phyloP scores from a whole-genome alignment of 2,113 vertebrate genomes.

The Cacatua alba region DNA sequence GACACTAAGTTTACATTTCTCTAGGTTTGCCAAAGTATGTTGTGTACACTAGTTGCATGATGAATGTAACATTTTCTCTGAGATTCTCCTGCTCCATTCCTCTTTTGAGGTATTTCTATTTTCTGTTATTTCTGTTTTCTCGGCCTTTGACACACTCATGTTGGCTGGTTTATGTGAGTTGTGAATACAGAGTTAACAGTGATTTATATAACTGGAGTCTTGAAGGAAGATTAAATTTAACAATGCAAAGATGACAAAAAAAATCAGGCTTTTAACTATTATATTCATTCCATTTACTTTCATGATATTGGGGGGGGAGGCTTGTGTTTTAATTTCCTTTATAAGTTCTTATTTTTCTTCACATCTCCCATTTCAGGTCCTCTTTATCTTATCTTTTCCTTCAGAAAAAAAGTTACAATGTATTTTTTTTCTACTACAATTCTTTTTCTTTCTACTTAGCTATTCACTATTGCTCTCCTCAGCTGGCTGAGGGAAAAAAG shows the following conservation, averaged over 20 bases:
- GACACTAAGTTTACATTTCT: neutral
- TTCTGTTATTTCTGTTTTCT: neutral
- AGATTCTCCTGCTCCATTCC: neutral
- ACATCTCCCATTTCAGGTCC: neutral
- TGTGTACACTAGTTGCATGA: neutral
- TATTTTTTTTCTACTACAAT: neutral
- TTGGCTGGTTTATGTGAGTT: neutral
- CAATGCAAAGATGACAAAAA: neutral
- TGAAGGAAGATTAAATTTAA: neutral
- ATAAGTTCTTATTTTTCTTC: neutral
- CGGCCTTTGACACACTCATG: neutral
- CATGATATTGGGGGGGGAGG: neutral
- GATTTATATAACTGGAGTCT: neutral
- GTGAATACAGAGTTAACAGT: neutral
- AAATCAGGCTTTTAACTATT: neutral
- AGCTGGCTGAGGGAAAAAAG: neutral
- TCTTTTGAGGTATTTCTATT: neutral
- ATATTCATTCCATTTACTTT: neutral
- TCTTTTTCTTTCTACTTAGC: constrained; percentile 8
- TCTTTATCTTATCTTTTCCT: neutral
- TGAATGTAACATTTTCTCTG: neutral
- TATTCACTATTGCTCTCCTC: neutral
- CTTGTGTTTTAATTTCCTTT: neutral
- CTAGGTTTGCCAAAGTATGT: neutral
- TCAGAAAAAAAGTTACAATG: neutral